These are phyloP conservation scores for Palythoa heliodiscus DNA, from an alignment of 92 coral and sea anemone species.

Conservation along the genomic window DNA sequence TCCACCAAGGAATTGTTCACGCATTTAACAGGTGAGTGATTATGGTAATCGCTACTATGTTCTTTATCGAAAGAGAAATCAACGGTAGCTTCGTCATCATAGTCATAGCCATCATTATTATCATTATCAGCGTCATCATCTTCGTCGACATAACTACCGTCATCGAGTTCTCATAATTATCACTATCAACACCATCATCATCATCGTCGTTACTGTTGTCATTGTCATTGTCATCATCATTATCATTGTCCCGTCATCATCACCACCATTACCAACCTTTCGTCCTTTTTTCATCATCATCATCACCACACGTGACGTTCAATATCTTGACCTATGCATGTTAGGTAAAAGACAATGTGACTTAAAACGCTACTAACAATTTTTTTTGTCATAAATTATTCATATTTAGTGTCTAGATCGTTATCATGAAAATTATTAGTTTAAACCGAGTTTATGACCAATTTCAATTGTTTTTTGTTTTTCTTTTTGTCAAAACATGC, in stretches of 20 bases:
- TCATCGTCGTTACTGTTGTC: background rate
- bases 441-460: too few relatives aligned
- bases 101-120: background rate
- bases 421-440: too few relatives aligned
- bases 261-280: background rate
- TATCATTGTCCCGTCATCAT: background rate
- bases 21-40: conserved; percentile 48
- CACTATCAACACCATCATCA: background rate
- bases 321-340: background rate
- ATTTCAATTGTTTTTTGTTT: too few relatives aligned
- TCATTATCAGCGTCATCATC: background rate
- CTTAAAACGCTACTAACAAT: background rate
- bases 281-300: background rate
- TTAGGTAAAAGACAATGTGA: background rate
- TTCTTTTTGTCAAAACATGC: too few relatives aligned
- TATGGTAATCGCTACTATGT: background rate
- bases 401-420: too few relatives aligned
- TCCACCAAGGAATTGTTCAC: conserved; percentile 51
- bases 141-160: background rate
- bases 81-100: background rate
- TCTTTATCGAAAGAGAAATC: background rate
- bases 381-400: too few relatives aligned
- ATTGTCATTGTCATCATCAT: background rate
- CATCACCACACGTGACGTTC: background rate
- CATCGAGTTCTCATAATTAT: background rate